Percentiles rank a stretch among this genome's conserved stretches.
Evolutionary conservation across 2,797 vertebrate species (phyloP).

Genomic region (Phaenicophaeus curvirostris): DNA sequence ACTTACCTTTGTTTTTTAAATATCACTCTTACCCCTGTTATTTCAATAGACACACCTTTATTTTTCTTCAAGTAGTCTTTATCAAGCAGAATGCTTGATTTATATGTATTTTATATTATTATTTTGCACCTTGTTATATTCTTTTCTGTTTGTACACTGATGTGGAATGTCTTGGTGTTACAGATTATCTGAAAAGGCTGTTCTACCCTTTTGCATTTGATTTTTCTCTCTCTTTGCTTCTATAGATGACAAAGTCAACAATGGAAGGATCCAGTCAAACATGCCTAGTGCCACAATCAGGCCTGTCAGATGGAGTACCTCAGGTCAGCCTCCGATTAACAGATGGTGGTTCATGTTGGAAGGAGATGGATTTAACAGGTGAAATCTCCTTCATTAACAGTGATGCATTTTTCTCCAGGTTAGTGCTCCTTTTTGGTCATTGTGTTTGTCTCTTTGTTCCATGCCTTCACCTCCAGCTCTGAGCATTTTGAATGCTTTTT

Average conservation of each 20-base stretch:
- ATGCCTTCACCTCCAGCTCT: not conserved
- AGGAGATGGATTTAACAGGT: slow-evolving; percentile 74
- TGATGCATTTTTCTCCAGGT: slow-evolving; percentile 80
- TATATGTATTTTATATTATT: not conserved
- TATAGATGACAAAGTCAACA: slow-evolving; percentile 79
- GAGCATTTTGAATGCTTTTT: not conserved
- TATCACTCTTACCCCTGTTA: not conserved
- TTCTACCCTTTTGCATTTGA: not conserved
- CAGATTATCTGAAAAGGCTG: not conserved
- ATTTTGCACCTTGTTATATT: not conserved
- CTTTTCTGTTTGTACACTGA: not conserved
- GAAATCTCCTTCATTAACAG: slow-evolving; percentile 60
- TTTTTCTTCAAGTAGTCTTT: slow-evolving; percentile 4
- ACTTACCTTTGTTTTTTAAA: not conserved
- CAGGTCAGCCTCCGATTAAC: slow-evolving; percentile 55
- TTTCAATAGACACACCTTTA: not conserved
- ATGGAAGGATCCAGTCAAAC: slow-evolving; percentile 33
- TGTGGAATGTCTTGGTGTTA: not conserved
- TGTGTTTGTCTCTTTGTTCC: not conserved
- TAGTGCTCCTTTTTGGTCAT: slow-evolving; percentile 51
- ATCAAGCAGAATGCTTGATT: not conserved
- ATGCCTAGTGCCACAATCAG: slow-evolving; percentile 64
- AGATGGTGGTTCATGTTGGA: slow-evolving; percentile 40
- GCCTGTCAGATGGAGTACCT: slow-evolving; percentile 63
- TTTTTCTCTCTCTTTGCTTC: slow-evolving; percentile 10